Percentiles rank a stretch among this genome's conserved stretches.
phyloP scores from a whole-genome alignment of 2,888 invertebrate genomes.

The Zelleria hepariella region DNA sequence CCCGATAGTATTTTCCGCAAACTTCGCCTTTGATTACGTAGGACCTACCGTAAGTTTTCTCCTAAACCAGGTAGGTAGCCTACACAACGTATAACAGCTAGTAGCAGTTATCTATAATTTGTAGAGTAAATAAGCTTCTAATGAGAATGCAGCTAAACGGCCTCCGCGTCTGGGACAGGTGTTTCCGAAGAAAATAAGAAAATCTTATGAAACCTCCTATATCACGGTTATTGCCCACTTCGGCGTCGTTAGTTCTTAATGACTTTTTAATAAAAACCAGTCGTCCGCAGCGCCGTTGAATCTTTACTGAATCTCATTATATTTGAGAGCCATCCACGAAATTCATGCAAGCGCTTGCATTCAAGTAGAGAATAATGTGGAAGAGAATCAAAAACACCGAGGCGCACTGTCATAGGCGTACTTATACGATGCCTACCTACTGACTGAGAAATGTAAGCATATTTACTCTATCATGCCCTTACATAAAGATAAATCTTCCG shows the following conservation, averaged over 20 bases:
- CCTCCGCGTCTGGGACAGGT: background rate
- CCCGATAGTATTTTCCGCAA: constrained; percentile 50
- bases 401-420: too few relatives aligned
- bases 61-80: background rate
- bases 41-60: constrained; percentile 26
- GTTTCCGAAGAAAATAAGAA: background rate
- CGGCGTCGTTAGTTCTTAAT: constrained; percentile 2
- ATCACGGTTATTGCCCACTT: background rate
- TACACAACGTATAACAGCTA: background rate
- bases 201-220: background rate
- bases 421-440: too few relatives aligned
- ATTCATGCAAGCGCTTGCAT: background rate
- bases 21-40: constrained; percentile 55
- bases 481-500: background rate
- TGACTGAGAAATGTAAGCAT: too few relatives aligned
- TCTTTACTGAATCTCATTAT: background rate
- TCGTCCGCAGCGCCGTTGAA: background rate
- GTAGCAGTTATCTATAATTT: background rate
- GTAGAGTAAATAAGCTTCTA: background rate
- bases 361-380: too few relatives aligned
- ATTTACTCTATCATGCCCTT: too few relatives aligned
- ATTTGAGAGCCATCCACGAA: background rate
- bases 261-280: background rate
- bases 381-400: background rate
- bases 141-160: background rate